Conservation (phyloP, 2,888 invertebrate species). For the Pristionchus exspectatus region DNA sequence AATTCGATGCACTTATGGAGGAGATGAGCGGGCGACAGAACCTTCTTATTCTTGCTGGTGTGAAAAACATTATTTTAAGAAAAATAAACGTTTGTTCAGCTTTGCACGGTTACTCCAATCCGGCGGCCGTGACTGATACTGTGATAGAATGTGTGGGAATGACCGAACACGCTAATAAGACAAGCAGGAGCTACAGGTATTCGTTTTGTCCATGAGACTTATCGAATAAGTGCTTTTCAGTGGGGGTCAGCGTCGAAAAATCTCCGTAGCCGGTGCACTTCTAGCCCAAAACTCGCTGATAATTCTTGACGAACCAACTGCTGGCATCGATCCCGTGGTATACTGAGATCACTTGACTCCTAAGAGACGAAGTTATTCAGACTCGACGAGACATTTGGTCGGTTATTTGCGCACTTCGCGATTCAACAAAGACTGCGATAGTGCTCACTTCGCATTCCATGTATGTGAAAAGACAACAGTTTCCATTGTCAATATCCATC, state of each 20-base stretch:
- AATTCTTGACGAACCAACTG: conserved; percentile 81
- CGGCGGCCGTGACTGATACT: not conserved
- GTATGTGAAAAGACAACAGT: conserved; percentile 47
- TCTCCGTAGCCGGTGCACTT: conserved; percentile 88
- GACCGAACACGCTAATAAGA: conserved; percentile 70
- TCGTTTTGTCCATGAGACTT: not conserved
- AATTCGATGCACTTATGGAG: conserved; percentile 74
- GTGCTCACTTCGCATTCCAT: conserved; percentile 82
- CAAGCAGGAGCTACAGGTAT: conserved; percentile 62
- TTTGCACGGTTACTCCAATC: conserved; percentile 42
- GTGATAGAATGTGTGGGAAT: conserved; percentile 70
- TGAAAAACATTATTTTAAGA: not conserved
- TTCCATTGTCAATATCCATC: not conserved
- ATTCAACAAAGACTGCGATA: conserved; percentile 74
- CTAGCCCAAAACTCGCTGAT: conserved; percentile 86
- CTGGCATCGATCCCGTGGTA: conserved; percentile 82
- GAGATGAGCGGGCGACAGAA: conserved; percentile 74
- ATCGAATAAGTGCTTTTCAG: conserved; percentile 53
- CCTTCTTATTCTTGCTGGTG: conserved; percentile 67
- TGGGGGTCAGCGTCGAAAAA: conserved; percentile 89
- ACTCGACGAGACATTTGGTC: conserved; percentile 84
- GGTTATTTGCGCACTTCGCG: conserved; percentile 62
- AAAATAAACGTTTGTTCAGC: not conserved
- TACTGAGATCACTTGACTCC: not conserved
- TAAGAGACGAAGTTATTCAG: not conserved